These are phyloP conservation scores for Cotesia glomerata DNA, from an alignment of 1,140 invertebrate species.

Conservation along the genomic window DNA sequence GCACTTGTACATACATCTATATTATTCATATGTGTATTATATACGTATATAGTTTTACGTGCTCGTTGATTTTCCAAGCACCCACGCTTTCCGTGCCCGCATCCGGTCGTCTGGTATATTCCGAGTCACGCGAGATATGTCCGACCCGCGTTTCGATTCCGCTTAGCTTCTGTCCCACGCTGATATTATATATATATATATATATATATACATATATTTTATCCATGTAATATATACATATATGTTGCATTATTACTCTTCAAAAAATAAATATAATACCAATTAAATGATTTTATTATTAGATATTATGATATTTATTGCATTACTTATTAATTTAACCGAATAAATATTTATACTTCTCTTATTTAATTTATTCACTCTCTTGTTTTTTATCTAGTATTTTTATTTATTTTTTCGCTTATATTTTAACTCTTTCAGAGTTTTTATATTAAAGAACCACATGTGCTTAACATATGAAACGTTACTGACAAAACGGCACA, in stretches of 20 bases:
- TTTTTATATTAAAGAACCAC: too few species aligned
- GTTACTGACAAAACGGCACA: too few species aligned
- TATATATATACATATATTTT: too few species aligned
- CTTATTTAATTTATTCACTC: neutral
- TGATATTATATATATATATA: neutral
- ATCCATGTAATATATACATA: too few species aligned
- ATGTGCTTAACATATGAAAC: too few species aligned
- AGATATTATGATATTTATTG: neutral
- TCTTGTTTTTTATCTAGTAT: too few species aligned
- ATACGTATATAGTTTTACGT: slow-evolving; percentile 12
- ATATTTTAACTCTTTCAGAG: too few species aligned
- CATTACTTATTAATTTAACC: too few species aligned
- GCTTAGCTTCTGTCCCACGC: slow-evolving; percentile 30
- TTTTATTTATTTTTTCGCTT: too few species aligned
- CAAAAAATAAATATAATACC: neutral
- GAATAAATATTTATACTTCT: too few species aligned
- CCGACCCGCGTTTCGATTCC: slow-evolving; percentile 31
- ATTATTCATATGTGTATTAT: slow-evolving; percentile 19
- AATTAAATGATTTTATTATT: neutral
- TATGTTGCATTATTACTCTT: neutral
- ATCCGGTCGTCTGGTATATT: slow-evolving; percentile 39
- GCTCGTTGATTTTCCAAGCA: slow-evolving; percentile 37
- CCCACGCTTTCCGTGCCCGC: slow-evolving; percentile 38
- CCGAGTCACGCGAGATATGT: slow-evolving; percentile 38
- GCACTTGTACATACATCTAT: neutral